A percentile compares a stretch with the other conserved stretches of the same genome.
Evolutionary conservation across 2,113 vertebrate genomes (phyloP).

Genomic region (Orthochromis indermauri): DNA sequence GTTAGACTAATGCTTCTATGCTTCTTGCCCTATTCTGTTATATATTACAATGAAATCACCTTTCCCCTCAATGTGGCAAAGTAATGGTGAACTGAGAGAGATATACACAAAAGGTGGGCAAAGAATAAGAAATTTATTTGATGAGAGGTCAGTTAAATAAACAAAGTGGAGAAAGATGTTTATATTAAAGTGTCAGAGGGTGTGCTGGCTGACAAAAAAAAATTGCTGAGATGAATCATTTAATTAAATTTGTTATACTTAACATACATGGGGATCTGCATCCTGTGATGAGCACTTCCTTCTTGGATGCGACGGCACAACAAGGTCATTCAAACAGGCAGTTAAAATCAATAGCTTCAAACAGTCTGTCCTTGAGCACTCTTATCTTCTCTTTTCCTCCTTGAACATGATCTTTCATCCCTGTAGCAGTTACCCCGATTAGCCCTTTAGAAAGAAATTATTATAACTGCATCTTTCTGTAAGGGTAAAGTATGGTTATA

Average conservation of each 20-base stretch:
- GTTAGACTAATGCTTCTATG: constrained; percentile 11
- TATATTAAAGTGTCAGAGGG: not conserved
- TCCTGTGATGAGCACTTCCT: not conserved
- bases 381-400: not conserved
- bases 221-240: not conserved
- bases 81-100: not conserved
- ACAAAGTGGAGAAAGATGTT: not conserved
- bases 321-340: not conserved
- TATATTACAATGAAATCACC: constrained; percentile 8
- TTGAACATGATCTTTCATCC: constrained; percentile 7
- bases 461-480: not conserved
- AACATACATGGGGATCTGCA: not conserved
- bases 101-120: not conserved
- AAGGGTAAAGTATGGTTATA: not conserved
- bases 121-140: not conserved
- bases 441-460: not conserved
- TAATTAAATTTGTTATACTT: not conserved
- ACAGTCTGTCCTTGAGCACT: constrained; percentile 11
- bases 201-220: not conserved
- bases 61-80: not conserved
- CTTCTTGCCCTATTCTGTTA: not conserved
- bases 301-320: not conserved
- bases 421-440: constrained; percentile 17
- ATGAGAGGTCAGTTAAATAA: not conserved
- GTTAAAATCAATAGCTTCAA: constrained; percentile 22